Evolutionary conservation across 2,797 vertebrate species (phyloP), one percentile per base, ranked within the genome.

Genomic region (Carduelis carduelis): DNA sequence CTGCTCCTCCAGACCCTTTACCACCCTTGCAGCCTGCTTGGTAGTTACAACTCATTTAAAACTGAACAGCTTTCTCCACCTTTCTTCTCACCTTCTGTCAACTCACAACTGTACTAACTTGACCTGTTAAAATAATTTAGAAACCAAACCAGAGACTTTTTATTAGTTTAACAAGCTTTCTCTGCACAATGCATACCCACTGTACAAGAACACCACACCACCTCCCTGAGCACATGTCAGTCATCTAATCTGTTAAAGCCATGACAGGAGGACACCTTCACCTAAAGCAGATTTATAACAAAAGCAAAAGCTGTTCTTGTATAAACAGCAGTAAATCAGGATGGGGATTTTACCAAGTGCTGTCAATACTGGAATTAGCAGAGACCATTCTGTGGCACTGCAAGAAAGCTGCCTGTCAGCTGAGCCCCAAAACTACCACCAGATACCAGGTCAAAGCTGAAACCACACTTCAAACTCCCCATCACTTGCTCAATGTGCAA

Each of bases 11-110:
- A 49, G 8, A 39, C 34, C 41, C 59, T 24, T 64, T 50, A 49
- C 16, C 30, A 32, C 5, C 21, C 16, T 47, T 3, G 1, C 8
- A 1, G 24, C 4, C 13, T 34, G 30, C 35, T 11, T 12, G 7
- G 12, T 6, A 75, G 5, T 77, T 70, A 76, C 32, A 85, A 20
- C 16, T 65, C 59, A 49, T 1, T 15, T 12, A 34, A n/a, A 37
- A 70, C 34, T 37, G 6, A 82, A 47, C 26, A 60, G 44, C 63
- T 39, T 83, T 63, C 60, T 83, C n/a, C 18, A 70, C 9, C 24
- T 27, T 72, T 63, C 52, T 56, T 89, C 44, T 19, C 47, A 44
- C 28, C 39, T 28, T 41, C 24, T 52, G 37, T 21, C 30, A 83
- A 57, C 24, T 57, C 39, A 63, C 39, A 63, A 35, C 12, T 20